phyloP scores from a whole-genome alignment of 92 coral and sea anemone genomes.

The Epizoanthus ramosus region DNA sequence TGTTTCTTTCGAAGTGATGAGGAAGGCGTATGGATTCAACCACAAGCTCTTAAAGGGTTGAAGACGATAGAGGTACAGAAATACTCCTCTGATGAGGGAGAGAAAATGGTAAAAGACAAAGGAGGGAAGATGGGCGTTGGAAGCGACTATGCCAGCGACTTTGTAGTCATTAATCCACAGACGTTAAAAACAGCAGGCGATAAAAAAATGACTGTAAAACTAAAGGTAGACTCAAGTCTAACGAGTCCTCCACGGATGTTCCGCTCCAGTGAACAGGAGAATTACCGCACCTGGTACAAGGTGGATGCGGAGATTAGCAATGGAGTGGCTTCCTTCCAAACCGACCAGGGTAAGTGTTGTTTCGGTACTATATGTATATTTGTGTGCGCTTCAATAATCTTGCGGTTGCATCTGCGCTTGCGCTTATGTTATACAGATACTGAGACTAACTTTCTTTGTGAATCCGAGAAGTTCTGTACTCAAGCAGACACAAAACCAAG shows the following conservation, averaged over 20 bases:
- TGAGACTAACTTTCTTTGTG: too few relatives aligned
- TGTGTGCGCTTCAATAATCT: too few relatives aligned
- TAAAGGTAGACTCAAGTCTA: slow-evolving; percentile 72
- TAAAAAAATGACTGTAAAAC: slow-evolving; percentile 64
- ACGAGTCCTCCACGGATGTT: slow-evolving; percentile 76
- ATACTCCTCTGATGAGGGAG: slow-evolving; percentile 80
- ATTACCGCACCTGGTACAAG: slow-evolving; percentile 77
- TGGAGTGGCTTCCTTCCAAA: slow-evolving; percentile 69
- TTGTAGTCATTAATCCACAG: slow-evolving; percentile 84
- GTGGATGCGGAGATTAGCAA: slow-evolving; percentile 66
- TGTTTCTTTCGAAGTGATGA: slow-evolving; percentile 31
- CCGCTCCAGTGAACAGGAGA: slow-evolving; percentile 71
- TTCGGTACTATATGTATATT: too few relatives aligned
- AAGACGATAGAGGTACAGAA: slow-evolving; percentile 73
- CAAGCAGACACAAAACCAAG: too few relatives aligned
- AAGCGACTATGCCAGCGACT: slow-evolving; percentile 88
- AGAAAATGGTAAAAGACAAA: slow-evolving; percentile 68
- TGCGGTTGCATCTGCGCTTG: too few relatives aligned
- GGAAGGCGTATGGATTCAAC: slow-evolving; percentile 77
- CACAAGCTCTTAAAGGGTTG: slow-evolving; percentile 63
- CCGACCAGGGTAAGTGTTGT: slow-evolving; percentile 63
- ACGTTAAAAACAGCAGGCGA: slow-evolving; percentile 58
- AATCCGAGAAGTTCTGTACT: too few relatives aligned
- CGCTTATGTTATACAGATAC: too few relatives aligned
- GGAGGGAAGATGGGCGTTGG: slow-evolving; percentile 94